A percentile compares a stretch with the other conserved stretches of the same genome.
Evolutionary conservation across 2,113 vertebrate genomes (phyloP).

Genomic region (Pao palembangensis): DNA sequence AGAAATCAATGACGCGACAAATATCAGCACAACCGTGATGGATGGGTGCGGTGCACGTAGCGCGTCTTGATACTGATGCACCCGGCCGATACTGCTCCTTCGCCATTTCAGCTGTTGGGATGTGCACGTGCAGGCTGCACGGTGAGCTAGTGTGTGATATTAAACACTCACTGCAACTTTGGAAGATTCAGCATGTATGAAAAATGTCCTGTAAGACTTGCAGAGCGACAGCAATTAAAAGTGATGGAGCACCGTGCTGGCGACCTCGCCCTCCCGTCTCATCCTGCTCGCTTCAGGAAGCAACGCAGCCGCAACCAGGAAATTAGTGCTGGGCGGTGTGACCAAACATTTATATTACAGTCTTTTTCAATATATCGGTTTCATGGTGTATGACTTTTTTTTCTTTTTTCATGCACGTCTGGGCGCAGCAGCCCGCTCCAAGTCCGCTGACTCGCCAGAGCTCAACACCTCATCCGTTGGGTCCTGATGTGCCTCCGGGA

Average conservation of each 20-base stretch:
- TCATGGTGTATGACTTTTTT: too few species aligned
- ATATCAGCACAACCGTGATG: conserved; percentile 43
- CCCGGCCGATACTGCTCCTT: conserved; percentile 15
- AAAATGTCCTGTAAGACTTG: not conserved
- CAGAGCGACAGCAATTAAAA: conserved; percentile 33
- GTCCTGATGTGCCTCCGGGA: too few species aligned
- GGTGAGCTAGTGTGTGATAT: not conserved
- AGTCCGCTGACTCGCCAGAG: too few species aligned
- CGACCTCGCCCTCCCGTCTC: conserved; percentile 5
- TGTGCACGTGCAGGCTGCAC: not conserved
- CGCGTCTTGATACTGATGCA: conserved; percentile 25
- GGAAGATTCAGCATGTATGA: not conserved
- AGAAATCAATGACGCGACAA: conserved; percentile 10
- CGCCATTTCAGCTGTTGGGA: not conserved
- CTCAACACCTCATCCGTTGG: too few species aligned
- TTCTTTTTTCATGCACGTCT: too few species aligned
- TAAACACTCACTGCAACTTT: not conserved
- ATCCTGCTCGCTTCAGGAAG: not conserved
- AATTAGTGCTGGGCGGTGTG: too few species aligned
- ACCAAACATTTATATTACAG: too few species aligned
- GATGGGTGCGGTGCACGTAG: conserved; percentile 19
- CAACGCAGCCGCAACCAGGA: conserved; percentile 1
- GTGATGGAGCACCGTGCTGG: conserved; percentile 16
- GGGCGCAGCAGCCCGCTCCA: too few species aligned
- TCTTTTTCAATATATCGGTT: too few species aligned